Conservation (phyloP, 1,140 invertebrate genomes). For the Drosophila ercepeae region DNA sequence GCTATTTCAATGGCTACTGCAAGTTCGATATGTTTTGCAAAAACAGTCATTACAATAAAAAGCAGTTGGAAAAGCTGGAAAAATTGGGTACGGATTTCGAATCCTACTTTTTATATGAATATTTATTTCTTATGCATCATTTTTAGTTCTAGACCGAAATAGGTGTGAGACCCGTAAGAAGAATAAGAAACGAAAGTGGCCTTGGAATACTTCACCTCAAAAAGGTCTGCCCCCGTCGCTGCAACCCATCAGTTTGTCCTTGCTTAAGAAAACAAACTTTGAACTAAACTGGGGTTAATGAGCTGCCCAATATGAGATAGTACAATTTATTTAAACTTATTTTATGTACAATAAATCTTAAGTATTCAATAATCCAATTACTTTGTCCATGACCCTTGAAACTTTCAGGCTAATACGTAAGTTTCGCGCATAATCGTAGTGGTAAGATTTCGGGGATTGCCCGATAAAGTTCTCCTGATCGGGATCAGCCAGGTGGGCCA, state of each 20-base stretch:
- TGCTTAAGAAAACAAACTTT: conserved; percentile 31
- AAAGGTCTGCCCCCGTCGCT: conserved; percentile 54
- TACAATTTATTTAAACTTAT: conserved; percentile 11
- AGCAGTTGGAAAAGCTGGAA: conserved; percentile 56
- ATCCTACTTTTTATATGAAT: too few species aligned
- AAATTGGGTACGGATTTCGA: conserved; percentile 42
- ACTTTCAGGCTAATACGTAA: conserved; percentile 69
- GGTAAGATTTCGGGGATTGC: conserved; percentile 67
- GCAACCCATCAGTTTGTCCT: conserved; percentile 28
- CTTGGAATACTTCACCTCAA: conserved; percentile 3
- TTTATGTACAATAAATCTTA: conserved; percentile 14
- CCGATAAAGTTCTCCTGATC: conserved; percentile 68
- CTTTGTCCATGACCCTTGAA: conserved; percentile 70
- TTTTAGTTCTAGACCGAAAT: conserved; percentile 8
- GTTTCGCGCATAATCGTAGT: conserved; percentile 68
- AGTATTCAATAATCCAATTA: conserved; percentile 52
- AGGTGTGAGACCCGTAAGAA: conserved; percentile 14
- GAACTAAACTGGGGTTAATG: conserved; percentile 42
- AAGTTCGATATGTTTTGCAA: conserved; percentile 70
- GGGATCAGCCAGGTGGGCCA: conserved; percentile 73
- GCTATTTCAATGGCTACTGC: conserved; percentile 58
- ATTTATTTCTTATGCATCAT: neutral
- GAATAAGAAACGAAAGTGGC: conserved; percentile 15
- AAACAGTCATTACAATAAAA: conserved; percentile 56
- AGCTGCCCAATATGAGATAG: neutral